Percentiles rank a stretch among this genome's conserved stretches.
Evolutionary conservation across 2,113 vertebrate species (phyloP).

Genomic region (Chionis minor): DNA sequence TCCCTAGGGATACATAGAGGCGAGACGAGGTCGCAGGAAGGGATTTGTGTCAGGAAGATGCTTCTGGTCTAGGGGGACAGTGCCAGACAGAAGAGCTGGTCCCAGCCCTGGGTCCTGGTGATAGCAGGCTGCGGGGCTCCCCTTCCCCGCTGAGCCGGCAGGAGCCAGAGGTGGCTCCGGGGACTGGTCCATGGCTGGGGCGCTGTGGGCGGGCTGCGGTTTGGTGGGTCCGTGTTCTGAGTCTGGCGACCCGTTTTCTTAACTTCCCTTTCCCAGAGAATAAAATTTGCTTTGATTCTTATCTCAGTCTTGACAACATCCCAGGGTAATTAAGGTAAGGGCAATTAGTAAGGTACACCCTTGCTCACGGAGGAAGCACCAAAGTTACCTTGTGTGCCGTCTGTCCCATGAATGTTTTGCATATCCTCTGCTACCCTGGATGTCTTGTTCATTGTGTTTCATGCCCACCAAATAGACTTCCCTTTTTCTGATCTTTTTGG

Average conservation of each 20-base stretch:
- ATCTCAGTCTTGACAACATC: neutral
- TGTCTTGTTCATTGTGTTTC: neutral
- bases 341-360: neutral
- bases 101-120: neutral
- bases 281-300: neutral
- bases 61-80: neutral
- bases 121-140: neutral
- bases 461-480: neutral
- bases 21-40: neutral
- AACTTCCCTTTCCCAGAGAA: neutral
- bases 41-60: neutral
- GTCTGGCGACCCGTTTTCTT: fast-evolving
- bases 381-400: neutral
- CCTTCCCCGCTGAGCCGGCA: fast-evolving
- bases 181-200: neutral
- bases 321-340: neutral
- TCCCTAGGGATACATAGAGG: neutral
- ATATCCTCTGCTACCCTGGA: neutral
- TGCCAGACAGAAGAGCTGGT: neutral
- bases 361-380: neutral
- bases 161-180: neutral
- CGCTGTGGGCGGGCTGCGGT: fast-evolving
- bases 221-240: neutral
- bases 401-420: neutral
- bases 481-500: neutral